A percentile compares a stretch with the other conserved stretches of the same genome.
phyloP scores from a whole-genome alignment of 2,797 vertebrate genomes.

The Champsocephalus esox region DNA sequence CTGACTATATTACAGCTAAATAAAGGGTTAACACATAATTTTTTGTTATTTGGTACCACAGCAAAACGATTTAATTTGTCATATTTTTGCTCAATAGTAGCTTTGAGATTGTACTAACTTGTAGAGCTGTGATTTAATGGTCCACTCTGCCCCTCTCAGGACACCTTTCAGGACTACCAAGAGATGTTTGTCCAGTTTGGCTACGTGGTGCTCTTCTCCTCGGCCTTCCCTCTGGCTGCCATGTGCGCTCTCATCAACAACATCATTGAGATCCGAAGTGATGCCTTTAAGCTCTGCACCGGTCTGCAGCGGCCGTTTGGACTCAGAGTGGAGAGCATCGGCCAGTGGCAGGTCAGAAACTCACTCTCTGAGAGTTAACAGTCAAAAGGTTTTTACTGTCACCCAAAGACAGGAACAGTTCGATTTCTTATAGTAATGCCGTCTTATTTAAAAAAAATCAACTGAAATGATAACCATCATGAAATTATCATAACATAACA shows the following conservation, averaged over 20 bases:
- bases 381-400: background rate
- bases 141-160: conserved; percentile 79
- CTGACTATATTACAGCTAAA: background rate
- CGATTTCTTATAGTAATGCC: background rate
- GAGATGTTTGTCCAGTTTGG: conserved; percentile 99
- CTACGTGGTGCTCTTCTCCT: conserved; percentile 97
- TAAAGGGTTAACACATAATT: background rate
- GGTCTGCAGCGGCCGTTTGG: conserved; percentile 96
- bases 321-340: conserved; percentile 92
- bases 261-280: conserved; percentile 96
- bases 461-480: background rate
- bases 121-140: conserved; percentile 1
- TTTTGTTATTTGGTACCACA: background rate
- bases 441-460: background rate
- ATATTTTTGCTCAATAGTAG: too few species aligned
- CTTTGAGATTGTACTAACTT: background rate
- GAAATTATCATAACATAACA: background rate
- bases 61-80: background rate
- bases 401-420: background rate
- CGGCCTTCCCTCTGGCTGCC: conserved; percentile 95
- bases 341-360: conserved; percentile 94
- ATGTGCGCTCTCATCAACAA: conserved; percentile 97
- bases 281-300: conserved; percentile 97
- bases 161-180: conserved; percentile 98
- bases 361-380: too few species aligned